These are phyloP conservation scores for Dicerorhinus sumatrensis DNA, from an alignment of 2,113 vertebrate species.

Conservation along the genomic window DNA sequence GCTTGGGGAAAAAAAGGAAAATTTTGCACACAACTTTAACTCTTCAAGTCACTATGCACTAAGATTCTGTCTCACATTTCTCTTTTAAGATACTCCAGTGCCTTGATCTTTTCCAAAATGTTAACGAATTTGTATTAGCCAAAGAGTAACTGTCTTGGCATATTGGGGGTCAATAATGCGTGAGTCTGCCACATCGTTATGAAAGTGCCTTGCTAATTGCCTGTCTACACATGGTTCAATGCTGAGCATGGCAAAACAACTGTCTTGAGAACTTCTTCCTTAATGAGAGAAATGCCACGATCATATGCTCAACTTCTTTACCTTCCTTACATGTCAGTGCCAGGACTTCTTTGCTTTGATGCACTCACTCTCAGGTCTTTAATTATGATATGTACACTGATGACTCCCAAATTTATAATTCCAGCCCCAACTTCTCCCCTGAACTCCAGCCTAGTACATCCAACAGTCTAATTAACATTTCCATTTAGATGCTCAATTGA, in stretches of 20 bases:
- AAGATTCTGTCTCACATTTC: not conserved
- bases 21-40: not conserved
- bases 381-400: not conserved
- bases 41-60: not conserved
- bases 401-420: not conserved
- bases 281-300: slow-evolving; percentile 17
- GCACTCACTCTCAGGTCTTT: not conserved
- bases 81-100: not conserved
- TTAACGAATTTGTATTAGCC: not conserved
- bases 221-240: not conserved
- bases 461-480: not conserved
- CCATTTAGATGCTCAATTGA: not conserved
- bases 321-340: not conserved
- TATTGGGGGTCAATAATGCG: not conserved
- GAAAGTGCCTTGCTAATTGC: not conserved
- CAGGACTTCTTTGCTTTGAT: not conserved
- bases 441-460: not conserved
- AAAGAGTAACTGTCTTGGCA: not conserved
- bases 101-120: not conserved
- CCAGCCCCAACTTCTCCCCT: not conserved
- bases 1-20: not conserved
- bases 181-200: not conserved
- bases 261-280: not conserved
- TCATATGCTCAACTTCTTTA: not conserved
- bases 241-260: not conserved